A percentile compares a stretch with the other conserved stretches of the same genome.
phyloP scores from a whole-genome alignment of 2,888 invertebrate genomes.

The Scaptomyza reducta region DNA sequence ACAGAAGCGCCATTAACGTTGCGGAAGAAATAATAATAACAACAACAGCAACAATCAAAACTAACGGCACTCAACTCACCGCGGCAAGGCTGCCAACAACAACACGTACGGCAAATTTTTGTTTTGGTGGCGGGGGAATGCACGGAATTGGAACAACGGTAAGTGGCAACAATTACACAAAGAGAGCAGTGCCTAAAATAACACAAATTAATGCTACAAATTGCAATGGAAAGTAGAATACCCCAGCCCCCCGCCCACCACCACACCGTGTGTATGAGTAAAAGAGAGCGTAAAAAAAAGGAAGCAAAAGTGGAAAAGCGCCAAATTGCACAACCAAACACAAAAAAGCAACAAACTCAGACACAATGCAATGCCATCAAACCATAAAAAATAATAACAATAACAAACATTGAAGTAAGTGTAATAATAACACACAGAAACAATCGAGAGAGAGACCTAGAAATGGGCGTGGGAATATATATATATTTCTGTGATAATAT shows the following conservation, averaged over 20 bases:
- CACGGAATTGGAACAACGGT: conserved; percentile 60
- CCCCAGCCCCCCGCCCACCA: not conserved
- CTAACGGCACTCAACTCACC: conserved; percentile 26
- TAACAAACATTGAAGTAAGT: conserved; percentile 34
- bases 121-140: conserved; percentile 22
- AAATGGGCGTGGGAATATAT: conserved; percentile 76
- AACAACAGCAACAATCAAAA: conserved; percentile 23
- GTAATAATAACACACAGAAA: conserved; percentile 22
- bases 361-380: conserved; percentile 67
- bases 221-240: conserved; percentile 53
- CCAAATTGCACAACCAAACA: conserved; percentile 72
- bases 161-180: conserved; percentile 62
- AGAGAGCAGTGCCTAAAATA: conserved; percentile 38
- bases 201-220: conserved; percentile 54
- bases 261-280: not conserved
- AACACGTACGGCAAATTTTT: conserved; percentile 15
- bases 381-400: conserved; percentile 20
- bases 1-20: conserved; percentile 29
- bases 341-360: no score
- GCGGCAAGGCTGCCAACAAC: conserved; percentile 7
- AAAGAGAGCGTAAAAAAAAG: conserved; percentile 20
- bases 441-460: conserved; percentile 58
- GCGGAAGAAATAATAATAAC: conserved; percentile 40
- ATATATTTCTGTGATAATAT: conserved; percentile 60
- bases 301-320: conserved; percentile 59